Percentiles rank a stretch among this genome's conserved stretches.
These are phyloP conservation scores for Penaeus monodon DNA, from an alignment of 2,888 invertebrate species.

Conservation along the genomic window DNA sequence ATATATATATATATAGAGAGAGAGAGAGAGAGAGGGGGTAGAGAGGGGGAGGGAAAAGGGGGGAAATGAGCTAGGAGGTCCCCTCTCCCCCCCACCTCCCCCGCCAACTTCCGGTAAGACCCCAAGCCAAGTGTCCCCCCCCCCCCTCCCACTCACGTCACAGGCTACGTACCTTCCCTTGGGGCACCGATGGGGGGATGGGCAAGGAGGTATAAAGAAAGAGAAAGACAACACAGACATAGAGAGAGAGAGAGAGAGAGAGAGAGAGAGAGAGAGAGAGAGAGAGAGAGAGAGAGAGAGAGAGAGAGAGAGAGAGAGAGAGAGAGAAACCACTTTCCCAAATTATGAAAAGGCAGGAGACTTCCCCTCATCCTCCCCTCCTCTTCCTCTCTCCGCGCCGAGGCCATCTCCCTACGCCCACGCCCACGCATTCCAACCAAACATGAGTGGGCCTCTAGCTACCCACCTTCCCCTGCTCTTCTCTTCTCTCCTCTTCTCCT, in stretches of 20 bases:
- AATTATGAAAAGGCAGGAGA: too few relatives aligned
- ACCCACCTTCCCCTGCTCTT: too few relatives aligned
- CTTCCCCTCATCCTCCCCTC: too few relatives aligned
- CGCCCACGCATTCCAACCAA: too few relatives aligned
- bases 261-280: background rate
- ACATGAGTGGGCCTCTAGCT: too few relatives aligned
- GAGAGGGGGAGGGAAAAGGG: background rate
- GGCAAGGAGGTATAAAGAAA: background rate
- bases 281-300: slow-evolving; percentile 3
- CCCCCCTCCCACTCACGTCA: background rate
- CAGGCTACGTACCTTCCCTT: background rate
- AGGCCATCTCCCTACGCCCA: too few relatives aligned
- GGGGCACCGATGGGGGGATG: background rate
- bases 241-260: background rate
- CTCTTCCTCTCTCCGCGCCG: too few relatives aligned
- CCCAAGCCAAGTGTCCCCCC: background rate
- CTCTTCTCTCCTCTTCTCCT: too few relatives aligned
- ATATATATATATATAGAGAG: background rate
- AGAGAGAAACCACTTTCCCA: too few relatives aligned
- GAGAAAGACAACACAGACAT: background rate
- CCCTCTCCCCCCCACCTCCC: background rate
- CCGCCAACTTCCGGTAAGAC: background rate
- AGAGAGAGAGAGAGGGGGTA: background rate
- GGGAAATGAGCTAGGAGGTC: background rate
- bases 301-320: background rate